Evolutionary conservation across 2,888 invertebrate genomes (phyloP).

Genomic region (Dasypogon diadema): DNA sequence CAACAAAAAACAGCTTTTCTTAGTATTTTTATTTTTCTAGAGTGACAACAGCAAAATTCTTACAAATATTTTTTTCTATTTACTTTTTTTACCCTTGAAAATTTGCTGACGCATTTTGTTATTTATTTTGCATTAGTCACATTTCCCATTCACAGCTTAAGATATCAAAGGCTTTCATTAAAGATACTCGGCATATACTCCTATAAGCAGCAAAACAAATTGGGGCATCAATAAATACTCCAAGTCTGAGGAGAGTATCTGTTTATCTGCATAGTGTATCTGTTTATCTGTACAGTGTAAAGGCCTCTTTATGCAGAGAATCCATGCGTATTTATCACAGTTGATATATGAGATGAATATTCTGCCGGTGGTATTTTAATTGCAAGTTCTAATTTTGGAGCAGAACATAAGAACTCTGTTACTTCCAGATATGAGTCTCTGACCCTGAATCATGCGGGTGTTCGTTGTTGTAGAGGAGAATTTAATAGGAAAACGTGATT

Average conservation of each 20-base stretch:
- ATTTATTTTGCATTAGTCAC: background rate
- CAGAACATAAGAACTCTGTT: too few relatives aligned
- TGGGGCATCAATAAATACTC: background rate
- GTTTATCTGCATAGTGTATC: too few relatives aligned
- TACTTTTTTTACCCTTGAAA: background rate
- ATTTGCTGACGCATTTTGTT: background rate
- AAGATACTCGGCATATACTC: too few relatives aligned
- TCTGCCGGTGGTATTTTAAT: background rate
- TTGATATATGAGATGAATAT: background rate
- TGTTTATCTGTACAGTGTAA: too few relatives aligned
- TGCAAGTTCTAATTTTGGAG: background rate
- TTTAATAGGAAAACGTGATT: slow-evolving; percentile 1
- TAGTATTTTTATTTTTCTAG: too few relatives aligned
- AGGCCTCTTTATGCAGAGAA: background rate
- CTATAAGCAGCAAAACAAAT: background rate
- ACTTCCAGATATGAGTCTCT: background rate
- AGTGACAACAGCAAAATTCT: background rate
- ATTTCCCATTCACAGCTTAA: too few relatives aligned
- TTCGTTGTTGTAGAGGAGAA: background rate
- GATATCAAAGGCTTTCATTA: too few relatives aligned
- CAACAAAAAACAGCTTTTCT: too few relatives aligned
- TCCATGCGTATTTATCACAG: background rate
- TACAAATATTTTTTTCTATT: background rate
- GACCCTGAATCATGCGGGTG: background rate
- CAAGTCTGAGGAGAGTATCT: too few relatives aligned